Evolutionary conservation across 2,888 invertebrate genomes (phyloP).

Genomic region (Nezara viridula): DNA sequence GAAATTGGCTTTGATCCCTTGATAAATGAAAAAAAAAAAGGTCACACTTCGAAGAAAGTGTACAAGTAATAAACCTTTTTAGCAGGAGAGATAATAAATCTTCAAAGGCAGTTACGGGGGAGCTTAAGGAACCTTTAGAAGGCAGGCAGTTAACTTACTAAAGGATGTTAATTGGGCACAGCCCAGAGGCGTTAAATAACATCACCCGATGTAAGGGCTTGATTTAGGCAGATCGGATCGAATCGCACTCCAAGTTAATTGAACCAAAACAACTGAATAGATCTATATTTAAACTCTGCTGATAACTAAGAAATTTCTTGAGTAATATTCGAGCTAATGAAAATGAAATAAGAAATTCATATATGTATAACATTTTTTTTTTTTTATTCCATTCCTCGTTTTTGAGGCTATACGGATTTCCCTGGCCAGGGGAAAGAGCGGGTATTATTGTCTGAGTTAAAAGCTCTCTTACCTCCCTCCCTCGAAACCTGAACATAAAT

Average conservation of each 20-base stretch:
- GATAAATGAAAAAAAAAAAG: neutral
- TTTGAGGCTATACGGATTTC: too few relatives aligned
- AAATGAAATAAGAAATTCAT: too few relatives aligned
- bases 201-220: neutral
- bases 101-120: neutral
- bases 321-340: too few relatives aligned
- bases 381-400: too few relatives aligned
- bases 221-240: neutral
- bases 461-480: too few relatives aligned
- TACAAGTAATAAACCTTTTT: neutral
- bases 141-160: neutral
- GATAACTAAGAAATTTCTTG: neutral
- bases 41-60: neutral
- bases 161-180: neutral
- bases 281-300: neutral
- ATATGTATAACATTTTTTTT: too few relatives aligned
- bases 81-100: neutral
- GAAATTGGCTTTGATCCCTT: too few relatives aligned
- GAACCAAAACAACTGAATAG: neutral
- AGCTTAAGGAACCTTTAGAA: neutral
- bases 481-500: too few relatives aligned
- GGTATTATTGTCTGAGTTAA: too few relatives aligned
- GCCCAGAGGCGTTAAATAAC: neutral
- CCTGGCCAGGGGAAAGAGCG: too few relatives aligned
- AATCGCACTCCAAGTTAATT: neutral